Evolutionary conservation across 2,113 vertebrate species (phyloP).

Genomic region (Notechis scutatus): DNA sequence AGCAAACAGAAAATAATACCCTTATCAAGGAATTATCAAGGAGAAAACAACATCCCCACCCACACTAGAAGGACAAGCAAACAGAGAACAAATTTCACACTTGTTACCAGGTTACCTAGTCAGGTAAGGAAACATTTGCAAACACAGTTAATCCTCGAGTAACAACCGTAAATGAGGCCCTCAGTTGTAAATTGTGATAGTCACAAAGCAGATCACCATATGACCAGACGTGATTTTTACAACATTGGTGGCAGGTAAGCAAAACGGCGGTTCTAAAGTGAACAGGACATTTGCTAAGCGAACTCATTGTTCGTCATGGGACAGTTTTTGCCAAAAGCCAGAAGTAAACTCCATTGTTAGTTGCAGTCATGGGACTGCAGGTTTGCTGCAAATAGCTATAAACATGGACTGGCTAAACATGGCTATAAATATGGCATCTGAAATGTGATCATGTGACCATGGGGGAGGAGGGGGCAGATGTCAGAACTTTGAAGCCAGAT

Average conservation of each 20-base stretch:
- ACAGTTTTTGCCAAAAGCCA: neutral
- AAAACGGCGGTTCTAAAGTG: neutral
- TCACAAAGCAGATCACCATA: neutral
- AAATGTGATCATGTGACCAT: neutral
- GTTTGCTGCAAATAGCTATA: neutral
- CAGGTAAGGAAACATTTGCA: neutral
- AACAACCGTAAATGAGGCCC: neutral
- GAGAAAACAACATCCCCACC: neutral
- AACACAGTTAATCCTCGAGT: neutral
- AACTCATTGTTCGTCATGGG: neutral
- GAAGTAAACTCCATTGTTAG: neutral
- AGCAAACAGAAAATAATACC: neutral
- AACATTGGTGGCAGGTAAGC: neutral
- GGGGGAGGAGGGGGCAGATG: neutral
- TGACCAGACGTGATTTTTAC: neutral
- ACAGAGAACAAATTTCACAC: neutral
- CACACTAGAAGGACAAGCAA: neutral
- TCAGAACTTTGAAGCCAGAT: neutral
- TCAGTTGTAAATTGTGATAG: neutral
- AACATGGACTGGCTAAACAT: neutral
- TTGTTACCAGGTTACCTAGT: neutral
- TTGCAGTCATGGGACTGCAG: neutral
- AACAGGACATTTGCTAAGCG: neutral
- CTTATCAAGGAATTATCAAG: neutral
- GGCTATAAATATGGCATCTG: neutral